Conservation (phyloP, 1,140 invertebrate genomes). For the Belonocnema kinseyi region DNA sequence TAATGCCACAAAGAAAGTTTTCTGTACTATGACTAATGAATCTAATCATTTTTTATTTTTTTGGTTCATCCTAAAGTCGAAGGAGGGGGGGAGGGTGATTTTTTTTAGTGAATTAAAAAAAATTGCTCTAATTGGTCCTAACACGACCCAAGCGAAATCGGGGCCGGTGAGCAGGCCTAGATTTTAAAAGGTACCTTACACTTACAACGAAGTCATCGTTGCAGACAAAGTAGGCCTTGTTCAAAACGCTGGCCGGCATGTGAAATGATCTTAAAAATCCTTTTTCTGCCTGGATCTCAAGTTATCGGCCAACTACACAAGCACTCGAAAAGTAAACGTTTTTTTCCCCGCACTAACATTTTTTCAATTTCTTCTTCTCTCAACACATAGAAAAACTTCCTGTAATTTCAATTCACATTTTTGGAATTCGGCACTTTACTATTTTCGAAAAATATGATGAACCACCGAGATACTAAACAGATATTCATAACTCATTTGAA, state of each 20-base stretch:
- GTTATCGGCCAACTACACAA: slow-evolving; percentile 14
- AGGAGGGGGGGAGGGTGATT: too few species aligned
- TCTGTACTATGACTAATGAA: too few species aligned
- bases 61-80: too few species aligned
- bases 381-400: background rate
- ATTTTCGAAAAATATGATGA: too few species aligned
- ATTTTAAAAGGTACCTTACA: slow-evolving; percentile 44
- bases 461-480: too few species aligned
- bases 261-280: slow-evolving; percentile 40
- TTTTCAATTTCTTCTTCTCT: background rate
- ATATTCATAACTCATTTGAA: too few species aligned
- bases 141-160: background rate
- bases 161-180: slow-evolving; percentile 17
- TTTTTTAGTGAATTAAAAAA: background rate
- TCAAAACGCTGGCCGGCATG: slow-evolving; percentile 62
- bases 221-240: slow-evolving; percentile 70
- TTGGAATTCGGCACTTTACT: background rate
- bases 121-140: slow-evolving; percentile 4
- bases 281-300: background rate
- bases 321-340: background rate
- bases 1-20: too few species aligned
- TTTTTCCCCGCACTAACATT: background rate
- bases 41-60: too few species aligned
- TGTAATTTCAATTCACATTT: too few species aligned
- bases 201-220: slow-evolving; percentile 72